A percentile compares a stretch with the other conserved stretches of the same genome.
phyloP scores from a whole-genome alignment of 2,888 invertebrate genomes.

The Hedychridium roseum region DNA sequence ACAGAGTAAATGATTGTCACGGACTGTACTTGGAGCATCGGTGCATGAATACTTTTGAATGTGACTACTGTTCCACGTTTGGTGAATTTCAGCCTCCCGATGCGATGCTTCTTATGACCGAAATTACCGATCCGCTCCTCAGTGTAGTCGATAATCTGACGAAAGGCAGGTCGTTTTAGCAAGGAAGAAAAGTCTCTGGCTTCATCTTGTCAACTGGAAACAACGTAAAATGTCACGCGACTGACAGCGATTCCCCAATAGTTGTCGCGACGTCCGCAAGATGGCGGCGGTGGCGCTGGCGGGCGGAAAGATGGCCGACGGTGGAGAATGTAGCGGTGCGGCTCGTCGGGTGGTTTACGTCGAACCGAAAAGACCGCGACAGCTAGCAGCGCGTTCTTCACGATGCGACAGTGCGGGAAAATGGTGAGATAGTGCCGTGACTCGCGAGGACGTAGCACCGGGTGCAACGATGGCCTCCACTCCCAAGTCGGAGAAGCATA shows the following conservation, averaged over 20 bases:
- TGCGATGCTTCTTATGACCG: too few species aligned
- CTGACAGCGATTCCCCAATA: conserved; percentile 20
- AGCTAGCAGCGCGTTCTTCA: conserved; percentile 49
- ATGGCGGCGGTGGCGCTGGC: conserved; percentile 43
- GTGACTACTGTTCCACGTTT: too few species aligned
- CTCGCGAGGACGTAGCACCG: conserved; percentile 34
- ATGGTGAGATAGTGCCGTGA: conserved; percentile 55
- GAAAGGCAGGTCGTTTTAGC: too few species aligned
- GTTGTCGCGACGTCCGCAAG: conserved; percentile 29
- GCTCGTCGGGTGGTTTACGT: conserved; percentile 60
- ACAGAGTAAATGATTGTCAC: too few species aligned
- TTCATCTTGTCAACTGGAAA: too few species aligned
- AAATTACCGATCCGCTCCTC: too few species aligned
- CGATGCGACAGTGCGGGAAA: conserved; percentile 50
- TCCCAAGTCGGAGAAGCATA: conserved; percentile 60
- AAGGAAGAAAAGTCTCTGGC: too few species aligned
- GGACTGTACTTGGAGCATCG: too few species aligned
- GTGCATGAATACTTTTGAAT: too few species aligned
- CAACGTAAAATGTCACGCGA: conserved; percentile 43
- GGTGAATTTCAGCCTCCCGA: too few species aligned
- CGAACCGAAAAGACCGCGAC: conserved; percentile 56
- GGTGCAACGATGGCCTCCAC: conserved; percentile 57
- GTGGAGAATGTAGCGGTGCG: conserved; percentile 62
- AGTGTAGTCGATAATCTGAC: too few species aligned
- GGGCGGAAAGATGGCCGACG: conserved; percentile 59